phyloP scores from a whole-genome alignment of 2,888 invertebrate species.

The Ecliptopera silaceata region DNA sequence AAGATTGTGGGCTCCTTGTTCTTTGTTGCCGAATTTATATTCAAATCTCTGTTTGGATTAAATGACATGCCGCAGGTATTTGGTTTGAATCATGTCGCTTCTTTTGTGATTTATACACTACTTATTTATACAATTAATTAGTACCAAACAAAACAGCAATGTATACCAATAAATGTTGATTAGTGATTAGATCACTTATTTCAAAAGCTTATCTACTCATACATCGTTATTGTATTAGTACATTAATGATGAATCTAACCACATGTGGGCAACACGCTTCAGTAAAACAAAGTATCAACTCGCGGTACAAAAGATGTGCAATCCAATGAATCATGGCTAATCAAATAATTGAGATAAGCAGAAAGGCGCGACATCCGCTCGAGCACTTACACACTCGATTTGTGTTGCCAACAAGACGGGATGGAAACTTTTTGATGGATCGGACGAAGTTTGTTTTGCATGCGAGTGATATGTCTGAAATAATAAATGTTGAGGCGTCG shows the following conservation, averaged over 20 bases:
- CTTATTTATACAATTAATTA: too few species aligned
- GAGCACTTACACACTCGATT: slow-evolving; percentile 81
- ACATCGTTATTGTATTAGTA: too few species aligned
- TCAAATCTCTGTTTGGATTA: slow-evolving; percentile 21
- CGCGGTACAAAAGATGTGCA: slow-evolving; percentile 9
- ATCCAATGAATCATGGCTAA: slow-evolving; percentile 34
- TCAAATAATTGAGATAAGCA: slow-evolving; percentile 32
- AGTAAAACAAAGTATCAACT: slow-evolving; percentile 1
- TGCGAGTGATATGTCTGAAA: slow-evolving; percentile 84
- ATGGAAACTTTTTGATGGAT: slow-evolving; percentile 81
- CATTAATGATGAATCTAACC: too few species aligned
- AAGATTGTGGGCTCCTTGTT: slow-evolving; percentile 42
- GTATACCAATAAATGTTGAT: too few species aligned
- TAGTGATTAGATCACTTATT: too few species aligned
- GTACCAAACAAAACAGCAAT: too few species aligned
- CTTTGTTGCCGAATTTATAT: slow-evolving; percentile 34
- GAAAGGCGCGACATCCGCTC: slow-evolving; percentile 47
- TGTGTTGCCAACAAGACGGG: slow-evolving; percentile 61
- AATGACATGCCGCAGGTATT: slow-evolving; percentile 1
- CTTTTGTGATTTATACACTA: too few species aligned
- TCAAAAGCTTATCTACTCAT: too few species aligned
- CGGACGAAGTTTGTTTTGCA: slow-evolving; percentile 83
- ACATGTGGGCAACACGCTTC: neutral
- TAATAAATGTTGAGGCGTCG: slow-evolving; percentile 84
- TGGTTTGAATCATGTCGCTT: neutral